These are phyloP conservation scores for Drosophila busckii DNA, from an alignment of 1,140 invertebrate species.

Conservation along the genomic window DNA sequence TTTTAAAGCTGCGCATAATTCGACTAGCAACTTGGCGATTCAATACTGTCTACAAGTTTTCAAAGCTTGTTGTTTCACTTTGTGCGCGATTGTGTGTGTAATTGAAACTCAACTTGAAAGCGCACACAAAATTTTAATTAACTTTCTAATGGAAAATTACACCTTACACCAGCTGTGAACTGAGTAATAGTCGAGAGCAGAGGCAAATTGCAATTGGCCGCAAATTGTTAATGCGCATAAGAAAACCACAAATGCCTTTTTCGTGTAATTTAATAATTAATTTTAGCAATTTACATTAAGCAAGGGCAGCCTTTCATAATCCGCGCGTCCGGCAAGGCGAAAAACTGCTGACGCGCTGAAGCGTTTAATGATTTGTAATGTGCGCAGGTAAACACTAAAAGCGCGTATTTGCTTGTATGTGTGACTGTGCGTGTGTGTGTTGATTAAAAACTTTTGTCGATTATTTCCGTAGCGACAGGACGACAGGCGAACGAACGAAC, in stretches of 20 bases:
- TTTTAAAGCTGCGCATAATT: too few species aligned
- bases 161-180: conserved; percentile 13
- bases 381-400: conserved; percentile 21
- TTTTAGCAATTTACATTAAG: conserved; percentile 45
- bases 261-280: conserved; percentile 48
- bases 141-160: conserved; percentile 17
- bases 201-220: too few species aligned
- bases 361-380: conserved; percentile 30
- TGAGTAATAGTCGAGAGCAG: too few species aligned
- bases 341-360: conserved; percentile 30
- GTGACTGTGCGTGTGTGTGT: conserved; percentile 5
- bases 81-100: background rate
- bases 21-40: too few species aligned
- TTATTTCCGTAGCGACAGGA: conserved; percentile 32
- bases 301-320: conserved; percentile 37
- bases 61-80: conserved; percentile 3
- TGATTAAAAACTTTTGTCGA: conserved; percentile 50
- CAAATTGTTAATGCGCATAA: conserved; percentile 25
- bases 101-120: conserved; percentile 3
- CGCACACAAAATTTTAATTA: conserved; percentile 23
- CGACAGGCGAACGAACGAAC: conserved; percentile 9
- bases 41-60: too few species aligned
- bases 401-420: conserved; percentile 1
- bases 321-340: conserved; percentile 12
- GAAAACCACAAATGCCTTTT: conserved; percentile 44